Evolutionary conservation across 2,888 invertebrate species (phyloP), one percentile per base, ranked within the genome.

Genomic region (Drosophila maculinotata): DNA sequence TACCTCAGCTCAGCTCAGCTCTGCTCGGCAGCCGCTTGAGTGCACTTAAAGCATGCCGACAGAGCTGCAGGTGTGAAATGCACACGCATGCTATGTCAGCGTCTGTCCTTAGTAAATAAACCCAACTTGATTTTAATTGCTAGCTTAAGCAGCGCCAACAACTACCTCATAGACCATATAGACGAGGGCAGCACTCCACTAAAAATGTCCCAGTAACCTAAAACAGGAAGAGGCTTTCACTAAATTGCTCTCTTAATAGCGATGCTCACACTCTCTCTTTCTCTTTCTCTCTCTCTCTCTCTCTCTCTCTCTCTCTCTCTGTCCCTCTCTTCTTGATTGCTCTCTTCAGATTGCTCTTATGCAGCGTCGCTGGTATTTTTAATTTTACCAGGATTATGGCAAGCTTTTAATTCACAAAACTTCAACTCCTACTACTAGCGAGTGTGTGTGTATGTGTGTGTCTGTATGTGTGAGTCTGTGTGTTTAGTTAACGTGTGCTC

Each of bases 321-420:
- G 4, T 7, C 14, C 12, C 6, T 14, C 25, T 30, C 51, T 47
- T 12, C 9, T 25, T 26, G 30, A 15, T 26, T 28, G 33, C 54
- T 42, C 63, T 62, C 52, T 65, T 42, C 8, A 15, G 15, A 9
- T 58, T 39, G 25, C 41, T 54, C 56, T 66, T 56, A 8, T 20
- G 28, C 47, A 17, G 48, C n/a, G 58, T 17, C 31, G 42, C 28
- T 60, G 59, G 66, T 49, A 67, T 85, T 87, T 87, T 88, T 86
- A 86, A 86, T 83, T 87, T 87, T 31, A 65, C 35, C 69, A 28
- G 87, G 81, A 81, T 86, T 81, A 84, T 78, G 68, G 68, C 63
- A 47, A 65, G 64, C 62, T 60, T 76, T 84, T 84, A 78, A 82
- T 82, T 85, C 80, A 68, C 66, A 66, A 28, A 69, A 56, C 57